A percentile compares a stretch with the other conserved stretches of the same genome.
Evolutionary conservation across 2,113 vertebrate genomes (phyloP).

Genomic region (Oncorhynchus mykiss): DNA sequence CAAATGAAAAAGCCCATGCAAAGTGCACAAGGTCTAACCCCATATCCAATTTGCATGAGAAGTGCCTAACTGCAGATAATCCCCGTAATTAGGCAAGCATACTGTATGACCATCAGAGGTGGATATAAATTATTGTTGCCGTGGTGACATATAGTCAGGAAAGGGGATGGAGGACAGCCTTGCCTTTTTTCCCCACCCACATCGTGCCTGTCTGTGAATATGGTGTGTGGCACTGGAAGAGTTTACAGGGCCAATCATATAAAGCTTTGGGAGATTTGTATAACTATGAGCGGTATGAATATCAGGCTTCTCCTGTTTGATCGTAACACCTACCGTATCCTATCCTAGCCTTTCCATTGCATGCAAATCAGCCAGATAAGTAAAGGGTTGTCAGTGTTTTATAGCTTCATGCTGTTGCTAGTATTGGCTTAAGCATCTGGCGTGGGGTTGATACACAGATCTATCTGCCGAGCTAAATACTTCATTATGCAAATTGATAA

Average conservation of each 20-base stretch:
- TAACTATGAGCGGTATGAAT: slow-evolving; percentile 28
- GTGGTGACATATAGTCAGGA: slow-evolving; percentile 49
- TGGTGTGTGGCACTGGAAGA: slow-evolving; percentile 14
- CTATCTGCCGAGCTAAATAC: not conserved
- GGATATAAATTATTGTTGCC: slow-evolving; percentile 29
- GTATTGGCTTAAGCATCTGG: not conserved
- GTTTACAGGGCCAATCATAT: slow-evolving; percentile 16
- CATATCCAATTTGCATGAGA: slow-evolving; percentile 36
- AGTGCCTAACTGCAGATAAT: slow-evolving; percentile 42
- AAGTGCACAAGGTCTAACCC: slow-evolving; percentile 17
- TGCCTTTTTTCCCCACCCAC: slow-evolving; percentile 30
- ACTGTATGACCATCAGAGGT: slow-evolving; percentile 31
- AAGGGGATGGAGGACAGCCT: slow-evolving; percentile 9
- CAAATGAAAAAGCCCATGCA: slow-evolving; percentile 11
- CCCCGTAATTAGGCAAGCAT: slow-evolving; percentile 60
- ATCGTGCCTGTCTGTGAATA: slow-evolving; percentile 20
- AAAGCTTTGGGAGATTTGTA: slow-evolving; percentile 44
- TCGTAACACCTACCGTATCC: slow-evolving; percentile 20
- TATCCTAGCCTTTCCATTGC: slow-evolving; percentile 9
- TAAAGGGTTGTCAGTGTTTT: not conserved
- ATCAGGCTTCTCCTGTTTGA: slow-evolving; percentile 14
- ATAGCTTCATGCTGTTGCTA: slow-evolving; percentile 16
- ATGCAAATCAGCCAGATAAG: slow-evolving; percentile 34
- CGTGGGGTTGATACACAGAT: not conserved
- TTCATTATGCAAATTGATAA: slow-evolving; percentile 40